Base-by-base conservation (phyloP, 2,797 vertebrate species). In the Gadopsis bispinosus region DNA sequence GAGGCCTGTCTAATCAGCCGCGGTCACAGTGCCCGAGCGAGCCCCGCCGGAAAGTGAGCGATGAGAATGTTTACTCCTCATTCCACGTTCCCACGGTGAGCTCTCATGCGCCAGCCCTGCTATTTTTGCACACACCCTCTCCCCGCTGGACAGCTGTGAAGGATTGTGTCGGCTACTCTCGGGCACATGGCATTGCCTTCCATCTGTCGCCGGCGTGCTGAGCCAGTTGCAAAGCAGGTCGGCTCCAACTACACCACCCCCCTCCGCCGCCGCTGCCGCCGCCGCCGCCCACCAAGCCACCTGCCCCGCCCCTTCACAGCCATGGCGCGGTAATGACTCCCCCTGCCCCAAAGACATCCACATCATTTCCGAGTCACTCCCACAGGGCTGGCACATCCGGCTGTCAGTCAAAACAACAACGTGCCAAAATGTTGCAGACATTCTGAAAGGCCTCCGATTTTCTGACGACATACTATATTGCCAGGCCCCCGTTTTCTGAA, bases 81-180 rank as follows among this genome's bases (percentile, higher is more conserved):
- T 80, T 80, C 87, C 87, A 79, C 77, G 83, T 80, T 75, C 80
- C 74, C 80, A 61, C 81, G 1, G 6, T 77, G 83, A 85, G 76
- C 90, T 77, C 75, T 75, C 60, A n/a, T 67, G 69, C 72, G 56
- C 66, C 81, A 51, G 45, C 69, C 65, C 63, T 81, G 79, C 88
- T 91, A 88, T 91, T 93, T 91, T 81, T 82, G 81, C 83, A 65
- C 35, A 17, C 35, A 17, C 54, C 83, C 74, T 85, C 59, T 64
- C 73, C 89, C 85, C n/a, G 67, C 79, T 63, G 89, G 90, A 88
- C 91, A 87, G 89, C 91, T 93, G 91, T 90, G 89, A 91, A 85
- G 83, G 91, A 93, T 91, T 76, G 91, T 26, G 80, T 88, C 79
- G 37, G 63, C 83, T 59, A 76, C 84, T 85, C 14, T 26, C 31